These are phyloP conservation scores for Monochamus saltuarius DNA, from an alignment of 1,140 invertebrate genomes.

Conservation along the genomic window DNA sequence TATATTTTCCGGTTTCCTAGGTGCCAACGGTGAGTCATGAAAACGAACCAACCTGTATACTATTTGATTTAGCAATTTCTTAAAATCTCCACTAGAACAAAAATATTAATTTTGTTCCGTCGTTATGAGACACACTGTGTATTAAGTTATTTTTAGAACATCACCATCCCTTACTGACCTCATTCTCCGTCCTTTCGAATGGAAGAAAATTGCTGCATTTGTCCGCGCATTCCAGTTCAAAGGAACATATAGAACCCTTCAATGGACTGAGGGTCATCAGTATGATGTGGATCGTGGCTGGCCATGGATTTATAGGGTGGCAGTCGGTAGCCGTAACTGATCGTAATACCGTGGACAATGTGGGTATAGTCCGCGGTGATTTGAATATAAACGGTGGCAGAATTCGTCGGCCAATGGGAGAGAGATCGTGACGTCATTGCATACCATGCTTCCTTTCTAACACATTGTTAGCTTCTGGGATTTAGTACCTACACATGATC, in stretches of 20 bases:
- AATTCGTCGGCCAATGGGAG: too few species aligned
- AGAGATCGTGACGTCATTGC: too few species aligned
- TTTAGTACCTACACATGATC: too few species aligned
- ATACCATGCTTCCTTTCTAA: too few species aligned
- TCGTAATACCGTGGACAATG: slow-evolving; percentile 10
- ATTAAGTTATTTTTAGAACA: slow-evolving; percentile 24
- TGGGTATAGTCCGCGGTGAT: slow-evolving; percentile 4
- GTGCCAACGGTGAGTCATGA: too few species aligned
- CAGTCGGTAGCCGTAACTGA: slow-evolving; percentile 3
- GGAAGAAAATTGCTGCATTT: slow-evolving; percentile 29
- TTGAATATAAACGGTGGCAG: too few species aligned
- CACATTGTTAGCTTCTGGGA: too few species aligned
- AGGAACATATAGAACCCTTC: slow-evolving; percentile 42
- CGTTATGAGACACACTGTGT: not conserved
- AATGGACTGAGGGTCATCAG: slow-evolving; percentile 47
- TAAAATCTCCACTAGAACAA: too few species aligned
- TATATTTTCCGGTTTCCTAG: too few species aligned
- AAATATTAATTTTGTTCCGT: too few species aligned
- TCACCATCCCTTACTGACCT: slow-evolving; percentile 19
- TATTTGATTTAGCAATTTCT: too few species aligned
- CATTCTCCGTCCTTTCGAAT: slow-evolving; percentile 36
- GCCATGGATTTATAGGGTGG: slow-evolving; percentile 32
- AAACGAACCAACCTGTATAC: too few species aligned
- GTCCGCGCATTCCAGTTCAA: not conserved
- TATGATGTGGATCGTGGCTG: slow-evolving; percentile 46